Evolutionary conservation across 2,797 vertebrate species (phyloP).

Genomic region (Microctenopoma lineatum): DNA sequence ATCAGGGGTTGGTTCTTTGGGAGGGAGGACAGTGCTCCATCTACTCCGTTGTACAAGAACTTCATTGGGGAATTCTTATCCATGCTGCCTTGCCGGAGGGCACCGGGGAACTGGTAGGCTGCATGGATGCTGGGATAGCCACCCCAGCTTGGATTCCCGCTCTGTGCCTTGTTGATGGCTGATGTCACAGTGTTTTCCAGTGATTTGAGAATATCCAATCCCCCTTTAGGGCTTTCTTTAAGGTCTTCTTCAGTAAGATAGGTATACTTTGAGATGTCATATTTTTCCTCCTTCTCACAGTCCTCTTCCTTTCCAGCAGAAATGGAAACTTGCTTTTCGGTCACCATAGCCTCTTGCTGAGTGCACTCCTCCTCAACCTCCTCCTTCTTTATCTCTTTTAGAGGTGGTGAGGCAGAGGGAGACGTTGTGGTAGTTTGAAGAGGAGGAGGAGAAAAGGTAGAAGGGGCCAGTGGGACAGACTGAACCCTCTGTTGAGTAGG

Average conservation of each 20-base stretch:
- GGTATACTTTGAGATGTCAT: conserved; percentile 91
- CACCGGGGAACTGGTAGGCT: conserved; percentile 95
- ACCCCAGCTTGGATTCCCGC: conserved; percentile 96
- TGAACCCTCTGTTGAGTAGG: conserved; percentile 91
- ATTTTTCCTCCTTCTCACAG: conserved; percentile 89
- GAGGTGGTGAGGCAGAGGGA: conserved; percentile 82
- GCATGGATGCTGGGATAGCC: conserved; percentile 99
- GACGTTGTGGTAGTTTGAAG: conserved; percentile 63
- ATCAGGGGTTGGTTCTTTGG: conserved; percentile 89
- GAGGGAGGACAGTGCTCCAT: conserved; percentile 82
- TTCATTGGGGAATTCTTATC: conserved; percentile 89
- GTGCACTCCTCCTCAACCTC: conserved; percentile 86
- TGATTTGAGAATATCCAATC: conserved; percentile 97
- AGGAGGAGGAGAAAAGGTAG: conserved; percentile 89
- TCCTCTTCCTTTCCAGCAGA: conserved; percentile 69
- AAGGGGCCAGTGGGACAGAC: conserved; percentile 91
- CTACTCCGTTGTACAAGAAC: conserved; percentile 85
- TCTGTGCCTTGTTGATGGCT: conserved; percentile 98
- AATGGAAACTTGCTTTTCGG: conserved; percentile 79
- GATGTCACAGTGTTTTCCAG: conserved; percentile 97
- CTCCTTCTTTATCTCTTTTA: conserved; percentile 91
- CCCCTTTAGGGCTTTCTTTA: conserved; percentile 95
- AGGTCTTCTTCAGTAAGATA: conserved; percentile 97
- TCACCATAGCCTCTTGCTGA: conserved; percentile 79
- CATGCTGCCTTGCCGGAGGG: conserved; percentile 87